These are phyloP conservation scores for Petrocephalus sullivani DNA, from an alignment of 2,797 vertebrate species.

Conservation along the genomic window DNA sequence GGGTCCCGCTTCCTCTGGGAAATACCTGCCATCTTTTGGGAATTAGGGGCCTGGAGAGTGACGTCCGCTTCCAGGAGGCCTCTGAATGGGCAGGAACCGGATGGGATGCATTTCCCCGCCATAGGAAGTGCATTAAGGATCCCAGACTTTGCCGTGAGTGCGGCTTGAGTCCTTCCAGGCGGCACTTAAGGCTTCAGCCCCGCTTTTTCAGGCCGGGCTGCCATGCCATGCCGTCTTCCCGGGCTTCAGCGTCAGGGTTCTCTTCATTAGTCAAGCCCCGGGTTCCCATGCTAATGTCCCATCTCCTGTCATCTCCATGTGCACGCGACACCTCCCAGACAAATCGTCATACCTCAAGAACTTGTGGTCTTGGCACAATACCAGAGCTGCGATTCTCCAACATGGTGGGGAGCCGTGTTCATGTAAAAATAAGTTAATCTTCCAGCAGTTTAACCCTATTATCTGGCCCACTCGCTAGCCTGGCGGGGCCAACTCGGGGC, in stretches of 20 bases:
- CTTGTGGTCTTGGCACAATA: background rate
- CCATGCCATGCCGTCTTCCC: background rate
- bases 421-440: background rate
- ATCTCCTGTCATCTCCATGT: background rate
- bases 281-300: background rate
- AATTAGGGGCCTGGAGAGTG: background rate
- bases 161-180: background rate
- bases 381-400: background rate
- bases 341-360: background rate
- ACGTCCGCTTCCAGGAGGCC: background rate
- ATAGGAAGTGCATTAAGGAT: background rate
- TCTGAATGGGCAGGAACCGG: background rate
- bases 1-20: constrained; percentile 11
- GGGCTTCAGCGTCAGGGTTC: background rate
- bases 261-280: background rate
- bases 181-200: background rate
- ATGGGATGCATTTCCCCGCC: background rate
- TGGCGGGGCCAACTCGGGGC: background rate
- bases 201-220: background rate
- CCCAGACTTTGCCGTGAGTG: background rate
- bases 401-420: background rate
- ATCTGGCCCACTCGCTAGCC: background rate
- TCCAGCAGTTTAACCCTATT: background rate
- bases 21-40: background rate
- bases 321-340: background rate